phyloP scores from a whole-genome alignment of 2,113 vertebrate genomes.

The Sceloporus tristichus region DNA sequence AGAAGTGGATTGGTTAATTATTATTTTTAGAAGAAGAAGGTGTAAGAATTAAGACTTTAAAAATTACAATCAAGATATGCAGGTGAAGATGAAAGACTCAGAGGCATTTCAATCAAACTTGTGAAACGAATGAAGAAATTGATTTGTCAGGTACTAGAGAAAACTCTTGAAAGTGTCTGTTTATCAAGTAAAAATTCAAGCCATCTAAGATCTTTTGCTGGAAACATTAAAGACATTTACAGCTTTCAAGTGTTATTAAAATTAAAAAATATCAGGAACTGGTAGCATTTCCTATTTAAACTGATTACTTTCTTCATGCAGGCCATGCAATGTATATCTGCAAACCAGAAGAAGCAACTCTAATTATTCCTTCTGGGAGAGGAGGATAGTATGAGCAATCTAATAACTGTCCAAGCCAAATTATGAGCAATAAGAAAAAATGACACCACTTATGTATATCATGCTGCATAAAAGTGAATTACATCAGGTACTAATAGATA shows the following conservation, averaged over 20 bases:
- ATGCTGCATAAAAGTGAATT: neutral
- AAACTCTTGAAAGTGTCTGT: neutral
- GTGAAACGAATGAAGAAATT: neutral
- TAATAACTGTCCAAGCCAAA: neutral
- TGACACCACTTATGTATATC: neutral
- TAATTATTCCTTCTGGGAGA: neutral
- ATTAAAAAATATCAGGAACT: neutral
- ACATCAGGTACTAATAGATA: neutral
- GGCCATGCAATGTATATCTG: neutral
- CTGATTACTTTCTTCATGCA: neutral
- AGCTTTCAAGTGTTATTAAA: neutral
- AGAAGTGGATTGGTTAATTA: neutral
- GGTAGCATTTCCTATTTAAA: neutral
- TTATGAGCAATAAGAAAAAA: neutral
- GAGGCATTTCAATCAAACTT: neutral
- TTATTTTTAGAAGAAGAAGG: neutral
- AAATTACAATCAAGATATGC: neutral
- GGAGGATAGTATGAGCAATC: neutral
- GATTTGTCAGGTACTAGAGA: neutral
- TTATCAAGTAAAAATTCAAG: neutral
- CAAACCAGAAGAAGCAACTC: neutral
- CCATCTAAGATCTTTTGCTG: neutral
- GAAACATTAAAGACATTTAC: neutral
- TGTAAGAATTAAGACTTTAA: neutral
- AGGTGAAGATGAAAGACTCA: neutral